Base-by-base conservation (phyloP, 2,888 invertebrate genomes). In the Loripinus fragilis region DNA sequence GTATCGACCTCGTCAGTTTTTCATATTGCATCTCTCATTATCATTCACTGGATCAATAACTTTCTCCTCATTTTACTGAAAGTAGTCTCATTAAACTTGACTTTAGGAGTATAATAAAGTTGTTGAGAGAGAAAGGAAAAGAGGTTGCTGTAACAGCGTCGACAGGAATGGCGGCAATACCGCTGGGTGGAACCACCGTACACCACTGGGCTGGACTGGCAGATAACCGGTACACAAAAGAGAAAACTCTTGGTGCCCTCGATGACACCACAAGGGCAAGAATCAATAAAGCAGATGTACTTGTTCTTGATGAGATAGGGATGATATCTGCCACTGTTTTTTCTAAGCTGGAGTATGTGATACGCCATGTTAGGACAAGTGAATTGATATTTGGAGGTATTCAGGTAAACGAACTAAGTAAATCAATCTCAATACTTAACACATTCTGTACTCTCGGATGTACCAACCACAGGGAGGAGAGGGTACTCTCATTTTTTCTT, bases 121-220 rank as follows among this genome's bases (percentile, higher is more conserved):
- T 52, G 20, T 30, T 77, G 60, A 77, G 50, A 1, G n/a, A 68
- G 20, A 20, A n/a, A 23, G 23, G 25, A n/a, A 78, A 74, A 48
- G 23, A 41, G 20, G 64, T 64, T 1, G 73, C 73, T 17, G 69
- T 73, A 2, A 68, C 73, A 20, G 72, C 77, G 20, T 68, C 50
- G 5, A 77, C 72, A 23, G 77, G 73, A 5, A 77, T 77, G 72
- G 77, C 77, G 23, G 68, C 67, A n/a, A 25, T 73, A n/a, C 72
- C 71, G 28, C 42, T 72, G 20, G 52, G 67, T 12, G 45, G 55
- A 8, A 71, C 71, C 41, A 71, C 71, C 15, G 17, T 77, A 7
- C 73, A 77, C 23, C 77, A 77, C 48, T 77, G 73, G 77, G n/a
- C 69, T 30, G 77, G 73, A 17, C 67, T 77, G 17, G n/a, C 67